Evolutionary conservation across 2,797 vertebrate species (phyloP), one percentile per base, ranked within the genome.

Genomic region (Neosilurus hyrtlii): DNA sequence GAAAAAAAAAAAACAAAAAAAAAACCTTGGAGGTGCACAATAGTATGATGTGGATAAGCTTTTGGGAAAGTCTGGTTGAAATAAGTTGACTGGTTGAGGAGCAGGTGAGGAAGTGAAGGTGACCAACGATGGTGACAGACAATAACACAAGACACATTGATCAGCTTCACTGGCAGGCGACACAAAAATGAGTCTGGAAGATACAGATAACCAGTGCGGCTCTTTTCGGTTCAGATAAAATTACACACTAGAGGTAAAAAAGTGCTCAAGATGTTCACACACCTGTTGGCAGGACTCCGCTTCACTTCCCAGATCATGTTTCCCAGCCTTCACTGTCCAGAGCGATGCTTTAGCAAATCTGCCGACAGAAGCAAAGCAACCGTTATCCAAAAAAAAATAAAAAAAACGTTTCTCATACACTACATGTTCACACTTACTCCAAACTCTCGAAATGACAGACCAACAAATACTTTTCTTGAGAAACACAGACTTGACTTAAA

Each of bases 301-400:
- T 0, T 18, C 7, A 49, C 89, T 81, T 0, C 92, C 88, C 86
- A 94, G 80, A 86, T 94, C 82, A 8, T 95, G 94, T 83, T 91
- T 92, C 66, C 94, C 94, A 18, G 90, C 93, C 86, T 88, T 22
- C 20, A 90, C 92, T 0, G 18, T 90, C 94, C 94, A 95, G 24
- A 86, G 80, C 0, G 88, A 87, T 0, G 89, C 87, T 61, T 87
- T 90, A 8, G 84, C 89, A 88, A 88, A 90, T 77, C 94, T 95
- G 84, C 0, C 22, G 52, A n/a, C 15, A 9, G 22, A 76, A 22
- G 26, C 9, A 22, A 54, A 51, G 30, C 7, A 1, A 54, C 1
- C 0, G 12, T 18, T 2, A 62, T 26, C 37, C 30, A 30, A 30
- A 30, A 30, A 30, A 1, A 30, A 30, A 30, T 30, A 5, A 43